phyloP scores from a whole-genome alignment of 2,797 vertebrate genomes.

The Rhodeus uyekii region DNA sequence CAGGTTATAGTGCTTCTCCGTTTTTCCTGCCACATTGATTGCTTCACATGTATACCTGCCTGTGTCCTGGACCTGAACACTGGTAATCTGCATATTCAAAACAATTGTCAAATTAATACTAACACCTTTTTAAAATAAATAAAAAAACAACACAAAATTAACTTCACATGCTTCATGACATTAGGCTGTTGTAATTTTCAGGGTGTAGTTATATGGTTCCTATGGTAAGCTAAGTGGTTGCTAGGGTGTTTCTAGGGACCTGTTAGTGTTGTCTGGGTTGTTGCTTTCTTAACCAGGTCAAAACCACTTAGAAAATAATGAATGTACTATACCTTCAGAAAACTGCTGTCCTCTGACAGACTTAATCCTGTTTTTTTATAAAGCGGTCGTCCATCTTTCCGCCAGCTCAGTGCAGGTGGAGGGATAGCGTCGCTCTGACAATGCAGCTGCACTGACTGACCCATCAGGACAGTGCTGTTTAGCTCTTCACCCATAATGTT shows the following conservation, averaged over 20 bases:
- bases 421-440: slow-evolving; percentile 90
- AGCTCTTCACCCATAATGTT: slow-evolving; percentile 94
- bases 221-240: not conserved
- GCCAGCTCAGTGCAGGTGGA: slow-evolving; percentile 84
- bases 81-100: slow-evolving; percentile 76
- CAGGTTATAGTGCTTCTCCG: slow-evolving; percentile 94
- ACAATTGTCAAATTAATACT: not conserved
- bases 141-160: not conserved
- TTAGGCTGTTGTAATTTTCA: not conserved
- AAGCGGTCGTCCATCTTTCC: slow-evolving; percentile 85
- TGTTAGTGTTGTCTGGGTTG: not conserved
- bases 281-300: not conserved
- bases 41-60: slow-evolving; percentile 97
- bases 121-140: not conserved
- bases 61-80: slow-evolving; percentile 87
- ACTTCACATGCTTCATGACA: not conserved
- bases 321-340: slow-evolving; percentile 76
- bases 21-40: slow-evolving; percentile 93
- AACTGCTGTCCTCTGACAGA: slow-evolving; percentile 80
- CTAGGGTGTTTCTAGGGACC: not conserved
- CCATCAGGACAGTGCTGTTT: slow-evolving; percentile 85
- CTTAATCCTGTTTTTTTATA: slow-evolving; percentile 84
- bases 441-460: slow-evolving; percentile 79
- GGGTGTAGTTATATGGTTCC: not conserved
- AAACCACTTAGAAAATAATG: not conserved